Evolutionary conservation across 2,888 invertebrate species (phyloP).

Genomic region (Sycophila texana): DNA sequence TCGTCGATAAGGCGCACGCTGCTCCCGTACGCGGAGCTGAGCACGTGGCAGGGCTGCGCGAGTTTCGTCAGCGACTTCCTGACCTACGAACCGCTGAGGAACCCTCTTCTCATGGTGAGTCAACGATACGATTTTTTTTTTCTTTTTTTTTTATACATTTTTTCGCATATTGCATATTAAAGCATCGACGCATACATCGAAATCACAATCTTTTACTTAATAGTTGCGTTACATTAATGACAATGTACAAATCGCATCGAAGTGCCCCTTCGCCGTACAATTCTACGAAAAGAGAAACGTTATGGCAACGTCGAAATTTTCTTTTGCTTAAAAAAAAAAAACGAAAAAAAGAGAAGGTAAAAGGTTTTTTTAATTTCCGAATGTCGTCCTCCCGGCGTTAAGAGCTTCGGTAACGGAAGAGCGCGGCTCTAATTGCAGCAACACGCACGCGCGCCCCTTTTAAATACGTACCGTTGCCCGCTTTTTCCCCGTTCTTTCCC

Average conservation of each 20-base stretch:
- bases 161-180: not conserved
- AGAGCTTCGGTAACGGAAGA: slow-evolving; percentile 24
- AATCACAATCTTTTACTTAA: not conserved
- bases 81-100: slow-evolving; percentile 80
- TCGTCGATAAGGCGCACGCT: slow-evolving; percentile 88
- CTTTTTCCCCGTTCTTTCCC: not conserved
- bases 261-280: not conserved
- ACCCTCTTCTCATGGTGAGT: slow-evolving; percentile 83
- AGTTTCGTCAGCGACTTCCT: slow-evolving; percentile 88
- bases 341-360: too few species aligned
- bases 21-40: slow-evolving; percentile 83
- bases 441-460: slow-evolving; percentile 19
- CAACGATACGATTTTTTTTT: slow-evolving; percentile 20
- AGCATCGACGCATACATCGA: slow-evolving; percentile 11
- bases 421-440: slow-evolving; percentile 21
- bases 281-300: slow-evolving; percentile 1
- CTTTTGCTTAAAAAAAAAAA: too few species aligned
- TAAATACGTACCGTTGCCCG: slow-evolving; percentile 20
- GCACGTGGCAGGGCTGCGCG: slow-evolving; percentile 84
- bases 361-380: too few species aligned
- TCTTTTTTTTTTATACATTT: slow-evolving; percentile 4
- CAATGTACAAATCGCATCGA: too few species aligned
- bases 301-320: not conserved
- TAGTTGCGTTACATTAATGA: too few species aligned
- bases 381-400: not conserved